These are phyloP conservation scores for Silurus meridionalis DNA, from an alignment of 2,113 vertebrate genomes.

Conservation along the genomic window DNA sequence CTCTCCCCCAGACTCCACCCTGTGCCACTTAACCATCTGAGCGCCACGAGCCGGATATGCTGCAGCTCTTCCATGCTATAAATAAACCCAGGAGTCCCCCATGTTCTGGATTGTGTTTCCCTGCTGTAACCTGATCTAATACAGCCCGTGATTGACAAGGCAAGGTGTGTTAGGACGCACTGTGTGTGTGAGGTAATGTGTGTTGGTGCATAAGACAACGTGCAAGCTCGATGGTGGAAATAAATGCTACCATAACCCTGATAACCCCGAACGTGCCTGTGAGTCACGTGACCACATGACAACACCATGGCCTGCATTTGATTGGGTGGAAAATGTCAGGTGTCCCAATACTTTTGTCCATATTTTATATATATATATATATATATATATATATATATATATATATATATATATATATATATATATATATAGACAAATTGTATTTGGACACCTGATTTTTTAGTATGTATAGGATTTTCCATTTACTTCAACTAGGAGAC, in stretches of 20 bases:
- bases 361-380: too few relatives aligned
- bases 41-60: conserved; percentile 27
- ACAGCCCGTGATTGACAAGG: background rate
- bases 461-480: too few relatives aligned
- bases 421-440: too few relatives aligned
- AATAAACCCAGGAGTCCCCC: conserved; percentile 19
- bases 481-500: too few relatives aligned
- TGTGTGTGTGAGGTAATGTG: background rate
- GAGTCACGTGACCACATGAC: background rate
- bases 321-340: too few relatives aligned
- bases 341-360: too few relatives aligned
- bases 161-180: background rate
- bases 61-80: conserved; percentile 27
- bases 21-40: conserved; percentile 51
- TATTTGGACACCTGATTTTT: too few relatives aligned
- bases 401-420: too few relatives aligned
- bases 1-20: conserved; percentile 53
- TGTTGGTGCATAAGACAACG: background rate
- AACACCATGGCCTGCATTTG: background rate
- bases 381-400: too few relatives aligned
- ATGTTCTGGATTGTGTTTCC: background rate
- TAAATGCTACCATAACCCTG: background rate
- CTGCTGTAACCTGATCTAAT: background rate
- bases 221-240: background rate
- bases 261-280: background rate